Evolutionary conservation across 2,113 vertebrate genomes (phyloP).

Genomic region (Equus quagga): DNA sequence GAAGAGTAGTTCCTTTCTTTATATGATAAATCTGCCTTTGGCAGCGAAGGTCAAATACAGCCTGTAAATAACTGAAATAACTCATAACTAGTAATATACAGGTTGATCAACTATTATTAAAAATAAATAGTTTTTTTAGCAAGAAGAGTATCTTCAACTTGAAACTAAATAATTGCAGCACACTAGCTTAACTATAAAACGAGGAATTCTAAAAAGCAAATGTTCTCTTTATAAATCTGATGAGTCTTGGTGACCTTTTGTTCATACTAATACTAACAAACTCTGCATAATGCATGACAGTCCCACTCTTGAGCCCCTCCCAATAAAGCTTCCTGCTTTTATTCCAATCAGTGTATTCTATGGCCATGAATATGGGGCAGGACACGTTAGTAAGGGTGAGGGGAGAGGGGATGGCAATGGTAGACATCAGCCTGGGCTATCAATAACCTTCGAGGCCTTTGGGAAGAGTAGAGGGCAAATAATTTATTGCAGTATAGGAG

Average conservation of each 20-base stretch:
- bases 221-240: not conserved
- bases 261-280: constrained; percentile 38
- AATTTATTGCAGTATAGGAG: not conserved
- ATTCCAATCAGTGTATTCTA: not conserved
- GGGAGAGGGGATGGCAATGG: not conserved
- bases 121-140: constrained; percentile 84
- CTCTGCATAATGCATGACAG: not conserved
- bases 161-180: constrained; percentile 79
- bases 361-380: rapidly evolving
- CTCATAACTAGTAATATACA: constrained; percentile 55
- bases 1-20: constrained; percentile 40
- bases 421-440: not conserved
- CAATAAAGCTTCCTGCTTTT: not conserved
- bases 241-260: not conserved
- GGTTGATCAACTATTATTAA: constrained; percentile 74
- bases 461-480: not conserved
- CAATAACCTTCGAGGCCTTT: not conserved
- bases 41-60: constrained; percentile 49
- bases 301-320: not conserved
- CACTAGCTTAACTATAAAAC: constrained; percentile 64
- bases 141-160: constrained; percentile 79
- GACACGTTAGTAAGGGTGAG: not conserved
- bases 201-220: constrained; percentile 79
- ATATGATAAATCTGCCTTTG: constrained; percentile 58
- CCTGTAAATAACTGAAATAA: constrained; percentile 73